Evolutionary conservation across 2,888 invertebrate genomes (phyloP), one percentile per base, ranked within the genome.

Genomic region (Deilephila porcellus): DNA sequence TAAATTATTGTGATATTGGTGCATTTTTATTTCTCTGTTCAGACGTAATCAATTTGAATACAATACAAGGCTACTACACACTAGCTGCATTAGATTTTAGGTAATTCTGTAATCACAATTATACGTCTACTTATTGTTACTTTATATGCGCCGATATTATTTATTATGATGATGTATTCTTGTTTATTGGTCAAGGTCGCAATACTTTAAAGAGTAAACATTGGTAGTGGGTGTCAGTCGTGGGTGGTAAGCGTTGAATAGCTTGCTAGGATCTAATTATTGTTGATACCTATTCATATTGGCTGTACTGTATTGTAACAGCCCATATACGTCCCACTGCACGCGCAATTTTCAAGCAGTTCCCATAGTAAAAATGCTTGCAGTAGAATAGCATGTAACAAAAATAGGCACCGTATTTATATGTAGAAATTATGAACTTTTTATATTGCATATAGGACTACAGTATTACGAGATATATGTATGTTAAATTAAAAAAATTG

Each of bases 151-250:
- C 25, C 25, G 45, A 37, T 37, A 63, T 63, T 67, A 45, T 64
- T 45, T 45, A 64, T 20, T 20, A 63, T 45, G 14, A 45, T 64
- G 8, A n/a, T 45, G 17, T 25, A 67, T 67, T 29, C 52, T 20
- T 67, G 67, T 67, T 67, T 67, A 67, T 67, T 67, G 67, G 67
- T 67, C 67, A 67, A 67, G 67, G 67, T 25, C 45, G 25, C 25
- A 20, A 25, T 67, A 52, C 37, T 32, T 34, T 64, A 67, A 67
- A 67, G 52, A 67, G 67, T 67, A 52, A 67, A 52, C 67, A 52
- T 67, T 52, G 67, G 7, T 25, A 11, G 77, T 8, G 32, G 64
- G 73, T 29, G 70, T 60, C 14, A 37, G 76, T 14, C 17, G 67
- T 67, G 52, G 67, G 67, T 25, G 52, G 20, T 25, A 67, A 14